Percentiles rank a stretch among this genome's conserved stretches.
Evolutionary conservation across 2,888 invertebrate genomes (phyloP).

Genomic region (Ectemnius cavifrons): DNA sequence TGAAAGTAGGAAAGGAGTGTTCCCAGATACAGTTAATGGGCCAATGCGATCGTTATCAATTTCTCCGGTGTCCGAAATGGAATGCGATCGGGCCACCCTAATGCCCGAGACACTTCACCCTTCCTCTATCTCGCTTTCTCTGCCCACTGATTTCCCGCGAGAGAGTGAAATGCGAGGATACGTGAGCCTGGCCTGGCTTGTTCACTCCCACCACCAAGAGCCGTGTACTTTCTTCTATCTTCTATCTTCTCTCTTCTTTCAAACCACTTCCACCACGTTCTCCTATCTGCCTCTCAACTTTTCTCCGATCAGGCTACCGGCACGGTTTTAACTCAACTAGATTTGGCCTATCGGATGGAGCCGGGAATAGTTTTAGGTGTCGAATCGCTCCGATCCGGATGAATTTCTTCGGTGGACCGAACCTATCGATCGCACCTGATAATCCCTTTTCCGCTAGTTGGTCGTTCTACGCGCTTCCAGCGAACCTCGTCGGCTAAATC

Average conservation of each 20-base stretch:
- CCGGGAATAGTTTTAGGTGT: conserved; percentile 18
- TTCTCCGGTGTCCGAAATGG: not conserved
- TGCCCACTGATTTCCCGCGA: conserved; percentile 51
- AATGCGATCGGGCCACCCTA: not conserved
- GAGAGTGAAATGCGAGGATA: conserved; percentile 27
- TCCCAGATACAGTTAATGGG: conserved; percentile 1
- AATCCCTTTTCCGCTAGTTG: conserved; percentile 12
- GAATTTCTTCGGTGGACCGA: conserved; percentile 18
- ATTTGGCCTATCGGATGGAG: not conserved
- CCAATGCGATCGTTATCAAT: conserved; percentile 27
- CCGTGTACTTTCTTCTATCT: not conserved
- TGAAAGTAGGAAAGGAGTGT: not conserved
- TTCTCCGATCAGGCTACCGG: not conserved
- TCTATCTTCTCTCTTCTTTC: not conserved
- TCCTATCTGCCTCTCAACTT: not conserved
- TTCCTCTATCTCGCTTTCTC: not conserved
- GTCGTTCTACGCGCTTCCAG: conserved; percentile 11
- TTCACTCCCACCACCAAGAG: not conserved
- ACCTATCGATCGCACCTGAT: conserved; percentile 15
- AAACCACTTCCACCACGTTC: not conserved
- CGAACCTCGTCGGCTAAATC: not conserved
- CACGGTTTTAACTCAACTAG: not conserved
- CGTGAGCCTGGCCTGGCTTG: conserved; percentile 14
- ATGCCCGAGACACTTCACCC: not conserved
- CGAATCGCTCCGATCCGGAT: not conserved